phyloP scores from a whole-genome alignment of 1,140 invertebrate species.

The Monomorium pharaonis region DNA sequence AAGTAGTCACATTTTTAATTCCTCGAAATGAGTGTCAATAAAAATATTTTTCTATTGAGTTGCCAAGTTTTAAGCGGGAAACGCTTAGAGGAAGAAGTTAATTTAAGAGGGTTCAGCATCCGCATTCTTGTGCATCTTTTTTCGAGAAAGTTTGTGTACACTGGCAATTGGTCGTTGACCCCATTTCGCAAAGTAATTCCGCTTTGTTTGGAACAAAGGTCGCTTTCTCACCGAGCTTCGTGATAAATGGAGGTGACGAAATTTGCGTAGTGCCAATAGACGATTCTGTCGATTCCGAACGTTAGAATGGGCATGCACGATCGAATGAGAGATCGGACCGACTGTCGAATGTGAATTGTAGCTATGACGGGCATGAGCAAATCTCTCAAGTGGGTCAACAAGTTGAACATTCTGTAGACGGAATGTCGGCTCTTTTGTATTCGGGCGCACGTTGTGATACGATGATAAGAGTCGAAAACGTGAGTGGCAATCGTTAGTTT shows the following conservation, averaged over 20 bases:
- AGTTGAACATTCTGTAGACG: constrained; percentile 24
- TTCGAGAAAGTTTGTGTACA: constrained; percentile 50
- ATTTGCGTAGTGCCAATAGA: neutral
- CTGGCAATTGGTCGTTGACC: constrained; percentile 24
- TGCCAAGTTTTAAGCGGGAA: neutral
- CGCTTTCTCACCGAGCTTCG: neutral
- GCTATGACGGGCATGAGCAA: neutral
- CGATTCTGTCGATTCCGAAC: neutral
- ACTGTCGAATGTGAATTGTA: constrained; percentile 21
- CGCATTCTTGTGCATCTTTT: neutral
- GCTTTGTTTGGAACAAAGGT: constrained; percentile 2
- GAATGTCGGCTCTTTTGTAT: constrained; percentile 27
- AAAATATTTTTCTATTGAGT: neutral
- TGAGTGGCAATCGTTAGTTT: constrained; percentile 25
- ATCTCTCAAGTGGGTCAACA: constrained; percentile 60
- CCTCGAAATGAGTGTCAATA: neutral
- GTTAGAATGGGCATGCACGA: neutral
- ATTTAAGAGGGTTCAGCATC: neutral
- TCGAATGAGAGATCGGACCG: neutral
- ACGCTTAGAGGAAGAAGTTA: neutral
- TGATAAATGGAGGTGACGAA: neutral
- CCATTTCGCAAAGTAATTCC: neutral
- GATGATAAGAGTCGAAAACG: constrained; percentile 23
- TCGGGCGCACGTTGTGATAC: constrained; percentile 15
- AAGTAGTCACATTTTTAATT: neutral